A percentile compares a stretch with the other conserved stretches of the same genome.
Conservation (phyloP, 2,888 invertebrate species). For the Protophormia terraenovae region DNA sequence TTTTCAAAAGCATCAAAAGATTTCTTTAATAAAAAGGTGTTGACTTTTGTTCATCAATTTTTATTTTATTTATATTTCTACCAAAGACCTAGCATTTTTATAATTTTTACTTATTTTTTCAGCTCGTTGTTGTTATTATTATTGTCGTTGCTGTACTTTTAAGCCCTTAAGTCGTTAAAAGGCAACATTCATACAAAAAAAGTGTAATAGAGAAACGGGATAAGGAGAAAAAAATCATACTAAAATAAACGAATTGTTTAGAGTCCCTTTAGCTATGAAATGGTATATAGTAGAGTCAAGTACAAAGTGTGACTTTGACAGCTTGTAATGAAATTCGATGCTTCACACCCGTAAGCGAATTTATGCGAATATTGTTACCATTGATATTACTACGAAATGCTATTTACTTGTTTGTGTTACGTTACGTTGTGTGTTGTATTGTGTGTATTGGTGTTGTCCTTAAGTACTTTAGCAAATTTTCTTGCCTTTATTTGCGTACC, state of each 20-base stretch:
- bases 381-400: conserved; percentile 23
- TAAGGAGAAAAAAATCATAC: neutral
- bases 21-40: conserved; percentile 63
- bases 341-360: conserved; percentile 60
- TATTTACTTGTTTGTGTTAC: neutral
- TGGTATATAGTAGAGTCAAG: conserved; percentile 34
- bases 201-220: neutral
- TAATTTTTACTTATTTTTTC: neutral
- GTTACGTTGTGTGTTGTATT: too few species aligned
- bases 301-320: conserved; percentile 69
- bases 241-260: conserved; percentile 39
- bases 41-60: conserved; percentile 58
- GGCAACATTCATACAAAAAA: neutral
- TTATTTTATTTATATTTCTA: conserved; percentile 11
- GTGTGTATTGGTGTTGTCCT: conserved; percentile 28
- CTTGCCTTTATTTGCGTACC: conserved; percentile 40
- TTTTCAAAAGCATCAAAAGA: conserved; percentile 39
- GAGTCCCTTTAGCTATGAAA: conserved; percentile 49
- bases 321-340: conserved; percentile 70
- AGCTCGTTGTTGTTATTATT: conserved; percentile 14
- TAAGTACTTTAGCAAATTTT: conserved; percentile 32
- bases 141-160: too few species aligned
- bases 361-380: conserved; percentile 53
- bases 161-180: conserved; percentile 54
- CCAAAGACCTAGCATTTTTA: conserved; percentile 20